phyloP scores from a whole-genome alignment of 2,113 vertebrate species.

The Cromileptes altivelis region DNA sequence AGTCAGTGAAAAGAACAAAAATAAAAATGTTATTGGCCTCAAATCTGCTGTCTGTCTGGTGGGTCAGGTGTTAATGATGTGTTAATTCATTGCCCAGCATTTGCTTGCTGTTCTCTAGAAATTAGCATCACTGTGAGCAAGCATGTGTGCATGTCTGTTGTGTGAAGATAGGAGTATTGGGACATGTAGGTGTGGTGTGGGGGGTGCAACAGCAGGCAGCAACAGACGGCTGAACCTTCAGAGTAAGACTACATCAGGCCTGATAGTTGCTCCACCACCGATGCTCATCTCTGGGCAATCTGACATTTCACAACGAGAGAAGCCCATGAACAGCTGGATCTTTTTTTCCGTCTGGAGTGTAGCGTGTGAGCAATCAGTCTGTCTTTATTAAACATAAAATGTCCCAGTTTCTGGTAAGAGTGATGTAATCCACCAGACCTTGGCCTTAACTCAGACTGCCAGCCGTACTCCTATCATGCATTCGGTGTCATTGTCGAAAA shows the following conservation, averaged over 20 bases:
- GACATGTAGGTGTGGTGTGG: conserved; percentile 45
- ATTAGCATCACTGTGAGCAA: conserved; percentile 45
- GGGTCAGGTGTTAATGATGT: conserved; percentile 71
- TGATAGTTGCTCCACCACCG: conserved; percentile 42
- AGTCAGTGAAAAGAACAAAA: conserved; percentile 16
- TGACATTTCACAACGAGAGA: conserved; percentile 60
- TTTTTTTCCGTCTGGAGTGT: background rate
- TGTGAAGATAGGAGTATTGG: conserved; percentile 36
- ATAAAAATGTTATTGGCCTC: conserved; percentile 9
- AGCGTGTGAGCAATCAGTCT: conserved; percentile 27
- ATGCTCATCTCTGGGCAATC: conserved; percentile 53
- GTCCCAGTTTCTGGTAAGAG: conserved; percentile 22
- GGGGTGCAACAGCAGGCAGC: conserved; percentile 63
- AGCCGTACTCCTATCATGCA: background rate
- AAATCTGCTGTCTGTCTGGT: conserved; percentile 12
- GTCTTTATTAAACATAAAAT: conserved; percentile 43
- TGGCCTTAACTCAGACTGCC: conserved; percentile 2
- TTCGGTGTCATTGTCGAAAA: conserved; percentile 4
- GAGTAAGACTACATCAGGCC: conserved; percentile 61
- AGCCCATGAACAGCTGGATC: conserved; percentile 59
- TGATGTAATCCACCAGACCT: conserved; percentile 7
- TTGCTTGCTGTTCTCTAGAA: conserved; percentile 55
- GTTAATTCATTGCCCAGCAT: conserved; percentile 67
- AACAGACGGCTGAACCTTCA: conserved; percentile 65
- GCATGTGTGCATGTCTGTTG: conserved; percentile 48